Percentiles rank a stretch among this genome's conserved stretches.
phyloP scores from a whole-genome alignment of 1,140 invertebrate genomes.

The Leguminivora glycinivorella region DNA sequence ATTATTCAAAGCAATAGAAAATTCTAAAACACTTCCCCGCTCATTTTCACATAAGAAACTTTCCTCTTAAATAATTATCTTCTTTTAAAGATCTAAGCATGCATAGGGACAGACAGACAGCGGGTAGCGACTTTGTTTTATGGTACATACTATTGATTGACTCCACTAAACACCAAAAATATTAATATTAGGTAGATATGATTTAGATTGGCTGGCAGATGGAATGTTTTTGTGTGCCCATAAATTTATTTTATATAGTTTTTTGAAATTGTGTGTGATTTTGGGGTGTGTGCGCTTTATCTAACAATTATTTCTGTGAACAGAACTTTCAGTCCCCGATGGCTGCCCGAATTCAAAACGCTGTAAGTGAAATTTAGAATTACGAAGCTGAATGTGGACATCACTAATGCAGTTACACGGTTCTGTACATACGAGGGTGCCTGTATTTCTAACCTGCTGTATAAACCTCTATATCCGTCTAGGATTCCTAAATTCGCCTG shows the following conservation, averaged over 20 bases:
- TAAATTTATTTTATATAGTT: background rate
- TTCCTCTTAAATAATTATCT: too few relatives aligned
- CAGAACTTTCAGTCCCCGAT: conserved; percentile 13
- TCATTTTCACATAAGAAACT: too few relatives aligned
- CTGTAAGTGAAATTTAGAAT: conserved; percentile 15
- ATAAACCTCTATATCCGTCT: background rate
- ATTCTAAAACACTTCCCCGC: too few relatives aligned
- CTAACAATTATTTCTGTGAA: conserved; percentile 26
- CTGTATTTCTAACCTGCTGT: background rate
- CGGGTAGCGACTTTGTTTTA: too few relatives aligned
- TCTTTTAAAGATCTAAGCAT: too few relatives aligned
- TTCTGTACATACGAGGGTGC: background rate
- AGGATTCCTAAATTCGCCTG: too few relatives aligned
- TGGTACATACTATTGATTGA: too few relatives aligned
- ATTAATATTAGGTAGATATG: too few relatives aligned
- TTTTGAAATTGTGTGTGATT: background rate
- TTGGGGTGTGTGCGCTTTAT: background rate
- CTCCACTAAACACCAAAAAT: too few relatives aligned
- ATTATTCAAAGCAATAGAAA: too few relatives aligned
- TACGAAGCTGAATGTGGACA: conserved; percentile 12
- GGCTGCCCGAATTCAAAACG: conserved; percentile 25
- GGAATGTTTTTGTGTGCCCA: conserved; percentile 1
- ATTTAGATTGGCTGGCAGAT: too few relatives aligned
- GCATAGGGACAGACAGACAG: too few relatives aligned
- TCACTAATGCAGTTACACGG: background rate